Evolutionary conservation across 35 echinoderm and acorn worm genomes (phyloP).

Genomic region (Strongylocentrotus purpuratus): DNA sequence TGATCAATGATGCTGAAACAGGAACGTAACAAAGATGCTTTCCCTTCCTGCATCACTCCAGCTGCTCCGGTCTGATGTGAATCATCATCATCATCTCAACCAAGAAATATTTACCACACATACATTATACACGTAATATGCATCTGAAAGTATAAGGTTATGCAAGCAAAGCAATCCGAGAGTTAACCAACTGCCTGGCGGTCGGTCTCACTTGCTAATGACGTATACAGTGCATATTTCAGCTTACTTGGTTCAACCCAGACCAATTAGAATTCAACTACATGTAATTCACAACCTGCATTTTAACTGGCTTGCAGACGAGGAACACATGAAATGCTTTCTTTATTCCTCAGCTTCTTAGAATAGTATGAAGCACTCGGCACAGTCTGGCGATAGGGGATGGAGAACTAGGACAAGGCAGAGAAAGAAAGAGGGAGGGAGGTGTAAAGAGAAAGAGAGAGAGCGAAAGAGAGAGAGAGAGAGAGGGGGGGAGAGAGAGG

Average conservation of each 20-base stretch:
- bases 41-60: not conserved
- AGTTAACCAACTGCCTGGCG: not conserved
- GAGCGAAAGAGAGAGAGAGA: not conserved
- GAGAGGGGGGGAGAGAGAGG: not conserved
- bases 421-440: not conserved
- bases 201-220: not conserved
- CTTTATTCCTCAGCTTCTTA: not conserved
- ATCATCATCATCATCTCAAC: not conserved
- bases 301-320: not conserved
- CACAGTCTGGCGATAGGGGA: not conserved
- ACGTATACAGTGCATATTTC: not conserved
- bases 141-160: conserved; percentile 6
- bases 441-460: not conserved
- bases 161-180: not conserved
- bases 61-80: not conserved
- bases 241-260: not conserved
- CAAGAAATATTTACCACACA: not conserved
- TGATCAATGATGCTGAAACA: not conserved
- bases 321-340: not conserved
- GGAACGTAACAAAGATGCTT: not conserved
- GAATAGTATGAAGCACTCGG: not conserved
- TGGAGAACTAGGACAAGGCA: not conserved
- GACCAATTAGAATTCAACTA: not conserved
- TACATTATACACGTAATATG: not conserved
- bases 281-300: not conserved